Percentiles rank a stretch among this genome's conserved stretches.
These are phyloP conservation scores for Thamnaconus septentrionalis DNA, from an alignment of 2,113 vertebrate genomes.

Conservation along the genomic window DNA sequence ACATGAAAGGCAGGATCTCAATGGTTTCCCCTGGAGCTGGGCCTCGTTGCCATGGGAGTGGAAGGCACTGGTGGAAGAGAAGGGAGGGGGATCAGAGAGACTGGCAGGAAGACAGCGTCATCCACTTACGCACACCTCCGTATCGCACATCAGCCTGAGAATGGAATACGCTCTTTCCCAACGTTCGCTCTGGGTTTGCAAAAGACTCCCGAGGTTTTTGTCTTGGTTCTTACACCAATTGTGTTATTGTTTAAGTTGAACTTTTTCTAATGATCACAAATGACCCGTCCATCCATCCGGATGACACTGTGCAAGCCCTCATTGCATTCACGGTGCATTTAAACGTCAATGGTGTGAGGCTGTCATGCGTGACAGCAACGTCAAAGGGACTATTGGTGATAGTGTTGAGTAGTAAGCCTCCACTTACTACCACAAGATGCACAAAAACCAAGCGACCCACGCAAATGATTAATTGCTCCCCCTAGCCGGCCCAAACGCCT, in stretches of 20 bases:
- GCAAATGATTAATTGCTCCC: neutral
- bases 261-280: neutral
- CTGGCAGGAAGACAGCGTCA: constrained; percentile 33
- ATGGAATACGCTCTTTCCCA: neutral
- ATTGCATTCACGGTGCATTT: constrained; percentile 51
- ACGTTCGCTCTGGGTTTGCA: neutral
- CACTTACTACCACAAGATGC: neutral
- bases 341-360: constrained; percentile 39
- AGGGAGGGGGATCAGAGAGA: constrained; percentile 34
- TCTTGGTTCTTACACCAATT: neutral
- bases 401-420: constrained; percentile 28
- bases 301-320: constrained; percentile 45
- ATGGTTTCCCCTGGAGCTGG: constrained; percentile 68
- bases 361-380: constrained; percentile 13
- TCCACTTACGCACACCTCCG: constrained; percentile 30
- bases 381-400: neutral
- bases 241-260: too few relatives aligned
- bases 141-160: constrained; percentile 17
- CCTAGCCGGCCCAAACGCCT: neutral
- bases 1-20: constrained; percentile 77
- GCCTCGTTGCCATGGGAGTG: constrained; percentile 75
- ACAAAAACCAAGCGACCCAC: neutral
- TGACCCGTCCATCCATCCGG: constrained; percentile 24
- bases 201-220: neutral
- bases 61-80: constrained; percentile 44